phyloP scores from a whole-genome alignment of 1,140 invertebrate genomes.

The Yoshiicerus persimilis region DNA sequence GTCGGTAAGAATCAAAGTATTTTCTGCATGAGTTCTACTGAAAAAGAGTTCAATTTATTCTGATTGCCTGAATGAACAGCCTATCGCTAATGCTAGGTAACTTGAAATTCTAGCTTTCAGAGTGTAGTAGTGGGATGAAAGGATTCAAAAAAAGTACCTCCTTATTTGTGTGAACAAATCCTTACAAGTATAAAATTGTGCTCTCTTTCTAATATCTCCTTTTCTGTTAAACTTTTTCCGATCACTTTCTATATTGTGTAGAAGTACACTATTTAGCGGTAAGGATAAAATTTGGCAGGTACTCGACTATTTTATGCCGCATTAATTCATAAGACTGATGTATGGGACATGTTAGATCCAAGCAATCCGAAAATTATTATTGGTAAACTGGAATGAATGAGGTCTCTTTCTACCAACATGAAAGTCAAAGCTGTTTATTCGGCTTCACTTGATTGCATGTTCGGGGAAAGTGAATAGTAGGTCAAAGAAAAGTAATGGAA shows the following conservation, averaged over 20 bases:
- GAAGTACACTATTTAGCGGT: background rate
- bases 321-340: background rate
- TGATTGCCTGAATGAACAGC: background rate
- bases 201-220: background rate
- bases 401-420: background rate
- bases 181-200: background rate
- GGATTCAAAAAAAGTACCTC: background rate
- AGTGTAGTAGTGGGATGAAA: background rate
- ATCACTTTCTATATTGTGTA: background rate
- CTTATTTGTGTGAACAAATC: background rate
- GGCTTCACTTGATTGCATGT: background rate
- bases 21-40: background rate
- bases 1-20: conserved; percentile 64
- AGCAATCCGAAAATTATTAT: background rate
- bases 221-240: no score
- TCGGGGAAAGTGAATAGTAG: background rate
- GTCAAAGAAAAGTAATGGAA: background rate
- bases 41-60: background rate
- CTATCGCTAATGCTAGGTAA: background rate
- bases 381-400: background rate
- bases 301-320: background rate
- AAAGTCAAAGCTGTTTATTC: background rate
- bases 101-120: background rate
- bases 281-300: background rate
- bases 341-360: background rate